These are phyloP conservation scores for Talpa occidentalis DNA, from an alignment of 2,113 vertebrate genomes.

Conservation along the genomic window DNA sequence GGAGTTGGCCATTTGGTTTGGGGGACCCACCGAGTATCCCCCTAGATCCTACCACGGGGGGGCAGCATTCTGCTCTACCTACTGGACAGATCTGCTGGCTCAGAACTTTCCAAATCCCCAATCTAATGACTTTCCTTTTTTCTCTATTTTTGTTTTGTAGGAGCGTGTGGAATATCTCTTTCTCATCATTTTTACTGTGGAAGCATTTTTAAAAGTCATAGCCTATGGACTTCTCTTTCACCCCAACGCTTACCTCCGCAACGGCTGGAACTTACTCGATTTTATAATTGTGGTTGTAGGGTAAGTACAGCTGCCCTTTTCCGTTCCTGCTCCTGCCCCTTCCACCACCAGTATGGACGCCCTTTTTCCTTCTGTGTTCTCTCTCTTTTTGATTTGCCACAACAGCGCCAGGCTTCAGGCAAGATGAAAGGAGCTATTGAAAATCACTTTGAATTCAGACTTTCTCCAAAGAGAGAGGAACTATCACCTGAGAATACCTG, in stretches of 20 bases:
- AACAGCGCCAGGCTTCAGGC: background rate
- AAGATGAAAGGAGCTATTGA: background rate
- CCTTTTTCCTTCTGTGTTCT: background rate
- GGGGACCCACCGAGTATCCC: background rate
- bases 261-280: slow-evolving; percentile 99
- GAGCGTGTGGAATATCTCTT: slow-evolving; percentile 99
- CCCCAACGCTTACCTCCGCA: slow-evolving; percentile 99
- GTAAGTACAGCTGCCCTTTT: slow-evolving; percentile 87
- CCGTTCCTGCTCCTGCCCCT: background rate
- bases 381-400: background rate
- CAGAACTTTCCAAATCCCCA: background rate
- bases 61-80: background rate
- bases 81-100: background rate
- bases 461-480: background rate
- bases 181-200: slow-evolving; percentile 99
- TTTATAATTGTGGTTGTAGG: slow-evolving; percentile 99
- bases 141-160: slow-evolving; percentile 86
- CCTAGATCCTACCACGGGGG: background rate
- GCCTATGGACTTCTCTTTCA: slow-evolving; percentile 99
- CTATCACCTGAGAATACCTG: background rate
- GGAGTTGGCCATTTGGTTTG: background rate
- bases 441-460: slow-evolving; percentile 27
- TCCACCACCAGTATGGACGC: fast-evolving
- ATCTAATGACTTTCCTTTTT: slow-evolving; percentile 71
- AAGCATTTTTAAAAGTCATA: slow-evolving; percentile 99